Percentiles rank a stretch among this genome's conserved stretches.
Conservation (phyloP, 2,888 invertebrate genomes). For the Ceraclea dissimilis region DNA sequence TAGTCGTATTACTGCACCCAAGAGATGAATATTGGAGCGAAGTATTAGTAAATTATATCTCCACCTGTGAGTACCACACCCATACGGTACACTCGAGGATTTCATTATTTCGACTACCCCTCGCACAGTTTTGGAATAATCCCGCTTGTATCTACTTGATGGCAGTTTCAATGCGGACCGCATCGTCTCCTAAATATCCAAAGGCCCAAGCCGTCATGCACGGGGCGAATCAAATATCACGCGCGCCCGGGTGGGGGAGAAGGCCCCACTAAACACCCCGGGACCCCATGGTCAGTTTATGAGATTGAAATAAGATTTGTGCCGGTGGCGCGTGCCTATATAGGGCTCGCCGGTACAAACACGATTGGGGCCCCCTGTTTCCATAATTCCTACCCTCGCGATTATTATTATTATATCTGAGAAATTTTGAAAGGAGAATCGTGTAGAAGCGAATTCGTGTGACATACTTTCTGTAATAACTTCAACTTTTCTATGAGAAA, state of each 20-base stretch:
- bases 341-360: slow-evolving; percentile 16
- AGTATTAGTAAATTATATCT: too few relatives aligned
- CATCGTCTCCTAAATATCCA: slow-evolving; percentile 39
- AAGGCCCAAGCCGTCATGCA: slow-evolving; percentile 8
- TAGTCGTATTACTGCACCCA: too few relatives aligned
- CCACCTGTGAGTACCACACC: too few relatives aligned
- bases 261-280: slow-evolving; percentile 12
- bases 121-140: neutral
- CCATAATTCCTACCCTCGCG: slow-evolving; percentile 15
- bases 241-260: slow-evolving; percentile 12
- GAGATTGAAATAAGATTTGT: slow-evolving; percentile 27
- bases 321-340: slow-evolving; percentile 25
- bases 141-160: slow-evolving; percentile 32
- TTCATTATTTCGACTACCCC: too few relatives aligned
- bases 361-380: slow-evolving; percentile 22
- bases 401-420: neutral
- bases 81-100: too few relatives aligned
- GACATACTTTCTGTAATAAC: too few relatives aligned
- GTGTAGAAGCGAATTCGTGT: too few relatives aligned
- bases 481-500: too few relatives aligned
- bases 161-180: slow-evolving; percentile 43
- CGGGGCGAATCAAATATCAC: slow-evolving; percentile 25
- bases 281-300: slow-evolving; percentile 26
- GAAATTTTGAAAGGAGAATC: too few relatives aligned
- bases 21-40: too few relatives aligned